phyloP scores from a whole-genome alignment of 30 jellyfish, hydroid and myxozoan genomes.

The Aurelia coerulea region DNA sequence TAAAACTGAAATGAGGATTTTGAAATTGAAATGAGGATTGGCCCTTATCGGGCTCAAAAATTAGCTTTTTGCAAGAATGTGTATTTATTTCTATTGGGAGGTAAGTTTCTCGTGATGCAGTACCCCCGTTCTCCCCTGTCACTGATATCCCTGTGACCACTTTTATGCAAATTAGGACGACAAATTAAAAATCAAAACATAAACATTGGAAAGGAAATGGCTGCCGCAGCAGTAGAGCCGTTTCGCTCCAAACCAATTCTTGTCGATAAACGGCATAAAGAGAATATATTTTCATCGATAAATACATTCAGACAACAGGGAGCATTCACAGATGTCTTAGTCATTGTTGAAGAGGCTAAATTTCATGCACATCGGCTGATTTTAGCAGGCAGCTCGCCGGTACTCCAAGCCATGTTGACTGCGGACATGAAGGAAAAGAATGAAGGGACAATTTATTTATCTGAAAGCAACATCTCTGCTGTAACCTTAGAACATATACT shows the following conservation, averaged over 20 bases:
- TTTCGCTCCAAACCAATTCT: constrained; percentile 21
- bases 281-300: constrained; percentile 27
- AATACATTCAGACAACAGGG: constrained; percentile 24
- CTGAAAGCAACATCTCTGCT: constrained; percentile 57
- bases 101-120: no score
- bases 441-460: constrained; percentile 78
- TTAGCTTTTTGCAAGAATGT: no score
- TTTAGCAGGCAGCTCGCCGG: constrained; percentile 91
- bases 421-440: constrained; percentile 83
- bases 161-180: not conserved
- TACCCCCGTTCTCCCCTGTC: not conserved
- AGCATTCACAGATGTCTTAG: constrained; percentile 82
- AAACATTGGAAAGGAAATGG: constrained; percentile 34
- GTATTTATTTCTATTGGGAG: no score
- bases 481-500: constrained; percentile 60
- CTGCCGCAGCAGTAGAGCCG: constrained; percentile 41
- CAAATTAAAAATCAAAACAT: not conserved
- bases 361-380: constrained; percentile 81
- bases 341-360: constrained; percentile 26
- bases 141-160: not conserved
- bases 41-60: no score
- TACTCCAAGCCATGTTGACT: constrained; percentile 82
- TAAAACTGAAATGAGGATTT: no score
- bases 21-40: no score
- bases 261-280: constrained; percentile 55